Conservation (phyloP, 30 jellyfish, hydroid and myxozoan genomes). For the Nemopilema nomurai region DNA sequence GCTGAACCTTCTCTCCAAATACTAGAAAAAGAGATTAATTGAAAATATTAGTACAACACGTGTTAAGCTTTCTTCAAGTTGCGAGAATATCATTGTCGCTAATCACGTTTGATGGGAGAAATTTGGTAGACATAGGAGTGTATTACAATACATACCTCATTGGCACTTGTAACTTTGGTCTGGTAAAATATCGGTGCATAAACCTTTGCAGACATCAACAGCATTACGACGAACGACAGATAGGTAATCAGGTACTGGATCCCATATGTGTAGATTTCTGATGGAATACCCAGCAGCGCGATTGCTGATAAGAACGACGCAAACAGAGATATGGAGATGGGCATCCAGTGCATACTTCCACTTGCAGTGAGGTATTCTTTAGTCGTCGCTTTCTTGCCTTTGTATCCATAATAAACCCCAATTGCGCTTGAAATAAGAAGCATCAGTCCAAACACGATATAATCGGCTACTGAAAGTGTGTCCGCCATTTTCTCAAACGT, state of each 20-base stretch:
- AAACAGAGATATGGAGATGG: too few species aligned
- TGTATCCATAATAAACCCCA: too few species aligned
- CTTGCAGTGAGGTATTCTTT: too few species aligned
- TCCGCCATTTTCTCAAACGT: too few species aligned
- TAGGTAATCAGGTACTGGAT: conserved; percentile 46
- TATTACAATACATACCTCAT: conserved; percentile 64
- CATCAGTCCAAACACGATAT: too few species aligned
- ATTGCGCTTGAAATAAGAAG: too few species aligned
- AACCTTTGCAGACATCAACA: conserved; percentile 55
- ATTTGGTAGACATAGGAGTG: not conserved
- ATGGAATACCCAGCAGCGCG: conserved; percentile 61
- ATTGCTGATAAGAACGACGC: conserved; percentile 67
- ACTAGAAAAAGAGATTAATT: too few species aligned
- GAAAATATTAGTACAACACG: too few species aligned
- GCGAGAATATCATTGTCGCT: conserved; percentile 32
- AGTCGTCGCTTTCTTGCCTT: too few species aligned
- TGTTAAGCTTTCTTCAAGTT: conserved; percentile 44
- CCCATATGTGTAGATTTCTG: conserved; percentile 73
- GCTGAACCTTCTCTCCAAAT: not conserved
- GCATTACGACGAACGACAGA: conserved; percentile 65
- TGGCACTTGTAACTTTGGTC: conserved; percentile 72
- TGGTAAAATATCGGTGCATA: conserved; percentile 81
- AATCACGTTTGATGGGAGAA: too few species aligned
- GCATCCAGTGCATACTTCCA: too few species aligned
- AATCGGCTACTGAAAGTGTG: too few species aligned